phyloP scores from a whole-genome alignment of 2,113 vertebrate genomes.

The Eptatretus burgeri region DNA sequence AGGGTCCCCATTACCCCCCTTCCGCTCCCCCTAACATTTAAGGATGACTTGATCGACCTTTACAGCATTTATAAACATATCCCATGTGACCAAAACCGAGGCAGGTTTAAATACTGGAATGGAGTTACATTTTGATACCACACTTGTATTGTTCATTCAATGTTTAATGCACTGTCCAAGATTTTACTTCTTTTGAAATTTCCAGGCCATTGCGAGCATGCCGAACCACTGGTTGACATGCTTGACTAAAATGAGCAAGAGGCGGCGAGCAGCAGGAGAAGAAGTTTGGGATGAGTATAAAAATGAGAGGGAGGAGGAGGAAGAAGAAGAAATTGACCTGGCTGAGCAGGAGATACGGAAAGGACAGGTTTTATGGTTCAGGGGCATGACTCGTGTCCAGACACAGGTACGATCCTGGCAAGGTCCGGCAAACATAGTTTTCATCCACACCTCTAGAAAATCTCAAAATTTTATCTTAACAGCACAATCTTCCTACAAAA shows the following conservation, averaged over 20 bases:
- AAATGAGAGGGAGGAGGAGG: conserved; percentile 36
- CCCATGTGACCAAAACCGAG: too few species aligned
- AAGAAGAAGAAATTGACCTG: conserved; percentile 61
- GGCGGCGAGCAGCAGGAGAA: not conserved
- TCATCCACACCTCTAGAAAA: not conserved
- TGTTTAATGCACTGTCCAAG: too few species aligned
- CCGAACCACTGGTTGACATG: not conserved
- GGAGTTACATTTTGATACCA: too few species aligned
- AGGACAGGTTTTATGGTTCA: conserved; percentile 93
- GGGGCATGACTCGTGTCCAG: conserved; percentile 90
- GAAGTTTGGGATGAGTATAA: not conserved
- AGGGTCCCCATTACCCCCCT: too few species aligned
- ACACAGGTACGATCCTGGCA: conserved; percentile 40
- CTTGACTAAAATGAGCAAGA: not conserved
- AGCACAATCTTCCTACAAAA: not conserved
- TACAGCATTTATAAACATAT: too few species aligned
- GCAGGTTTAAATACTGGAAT: too few species aligned
- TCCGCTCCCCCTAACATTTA: too few species aligned
- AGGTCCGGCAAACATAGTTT: not conserved
- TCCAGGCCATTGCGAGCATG: not conserved
- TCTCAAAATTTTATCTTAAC: not conserved
- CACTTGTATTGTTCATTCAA: too few species aligned
- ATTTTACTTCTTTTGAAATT: too few species aligned
- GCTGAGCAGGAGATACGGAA: conserved; percentile 75
- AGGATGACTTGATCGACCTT: too few species aligned